Base-by-base conservation (phyloP, 2,888 invertebrate species). In the Vannuccia rotundouncinata region DNA sequence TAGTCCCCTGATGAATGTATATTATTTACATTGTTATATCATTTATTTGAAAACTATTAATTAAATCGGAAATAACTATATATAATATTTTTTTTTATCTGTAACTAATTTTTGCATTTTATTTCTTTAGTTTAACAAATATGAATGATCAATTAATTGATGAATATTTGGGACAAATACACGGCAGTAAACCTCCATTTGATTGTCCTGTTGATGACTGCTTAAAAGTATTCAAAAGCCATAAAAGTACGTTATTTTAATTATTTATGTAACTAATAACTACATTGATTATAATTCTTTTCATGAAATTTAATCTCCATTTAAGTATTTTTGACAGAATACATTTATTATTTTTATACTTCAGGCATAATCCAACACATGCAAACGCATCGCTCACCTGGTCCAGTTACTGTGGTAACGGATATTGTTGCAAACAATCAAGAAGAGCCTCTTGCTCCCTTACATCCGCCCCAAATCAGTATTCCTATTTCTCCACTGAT, bases 191-290 rank as follows among this genome's bases (percentile, higher is more conserved):
- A 85, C 94, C 94, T 79, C 94, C 94, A 78, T 94, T 93, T 88
- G 91, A 92, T 84, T 95, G 95, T 85, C 95, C 95, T 5, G 90
- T 94, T 79, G 92, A 92, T 84, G 92, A 92, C 85, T 95, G 95
- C 89, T 92, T 92, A 83, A 92, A 93, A 87, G 92, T 92, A 28
- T 95, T 94, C 88, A 94, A 94, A 89, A 77, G 59, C 10, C 60
- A 5, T 60, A 29, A 5, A 17, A 31, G 76, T 75, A 27, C 13
- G 29, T 17, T 30, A n/a, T 13, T 13, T 74, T 22, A 74, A 17
- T 59, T 59, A 17, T 59, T 59, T 59, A 13, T 13, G 10, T 22
- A 59, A 59, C 10, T 59, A 59, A 13, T 13, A 59, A 59, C 10
- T 59, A n/a, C n/a, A n/a, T n/a, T n/a, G n/a, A 45, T 45, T 45